Conservation (phyloP, 2,888 invertebrate species). For the Cantharis flavilabris region DNA sequence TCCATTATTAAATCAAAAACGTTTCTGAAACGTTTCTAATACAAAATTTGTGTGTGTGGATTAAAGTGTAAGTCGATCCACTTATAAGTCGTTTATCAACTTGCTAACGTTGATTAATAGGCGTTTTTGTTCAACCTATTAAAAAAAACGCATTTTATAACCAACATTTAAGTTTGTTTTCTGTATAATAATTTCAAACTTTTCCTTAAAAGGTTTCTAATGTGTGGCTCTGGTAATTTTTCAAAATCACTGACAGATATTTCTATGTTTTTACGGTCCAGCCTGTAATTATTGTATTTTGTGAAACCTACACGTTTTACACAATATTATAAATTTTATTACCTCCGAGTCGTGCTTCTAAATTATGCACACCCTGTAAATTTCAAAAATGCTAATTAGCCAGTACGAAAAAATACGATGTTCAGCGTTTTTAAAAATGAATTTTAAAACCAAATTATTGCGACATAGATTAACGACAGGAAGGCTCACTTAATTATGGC, state of each 20-base stretch:
- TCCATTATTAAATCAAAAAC: slow-evolving; percentile 2
- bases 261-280: neutral
- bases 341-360: neutral
- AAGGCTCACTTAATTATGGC: slow-evolving; percentile 22
- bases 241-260: neutral
- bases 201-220: neutral
- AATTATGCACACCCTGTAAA: neutral
- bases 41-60: neutral
- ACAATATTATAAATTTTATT: neutral
- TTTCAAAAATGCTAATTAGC: neutral
- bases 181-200: neutral
- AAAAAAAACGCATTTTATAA: slow-evolving; percentile 12
- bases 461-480: slow-evolving; percentile 23
- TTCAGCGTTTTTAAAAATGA: neutral
- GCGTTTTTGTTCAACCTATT: slow-evolving; percentile 1
- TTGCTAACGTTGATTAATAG: slow-evolving; percentile 12
- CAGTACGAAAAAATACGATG: neutral
- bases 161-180: slow-evolving; percentile 3
- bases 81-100: slow-evolving; percentile 14
- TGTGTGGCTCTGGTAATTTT: neutral
- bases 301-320: neutral
- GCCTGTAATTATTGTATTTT: neutral
- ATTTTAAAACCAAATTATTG: neutral
- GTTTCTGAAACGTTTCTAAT: neutral
- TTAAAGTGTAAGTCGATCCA: neutral